Percentiles rank a stretch among this genome's conserved stretches.
phyloP scores from a whole-genome alignment of 2,113 vertebrate genomes.

The Misgurnus mizolepis region DNA sequence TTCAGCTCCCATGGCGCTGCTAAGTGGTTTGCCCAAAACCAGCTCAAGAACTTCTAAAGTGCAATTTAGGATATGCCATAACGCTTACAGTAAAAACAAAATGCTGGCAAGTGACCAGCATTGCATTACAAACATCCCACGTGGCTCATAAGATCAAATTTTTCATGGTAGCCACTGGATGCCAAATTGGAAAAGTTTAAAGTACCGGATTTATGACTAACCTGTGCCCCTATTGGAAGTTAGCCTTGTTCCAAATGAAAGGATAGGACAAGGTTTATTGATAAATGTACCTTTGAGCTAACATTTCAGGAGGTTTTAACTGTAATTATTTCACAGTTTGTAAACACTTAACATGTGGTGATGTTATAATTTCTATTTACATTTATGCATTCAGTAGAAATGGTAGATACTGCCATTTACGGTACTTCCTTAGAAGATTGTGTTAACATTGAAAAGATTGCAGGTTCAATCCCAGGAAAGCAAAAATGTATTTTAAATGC shows the following conservation, averaged over 20 bases:
- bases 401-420: too few relatives aligned
- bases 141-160: conserved; percentile 11
- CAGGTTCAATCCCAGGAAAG: too few relatives aligned
- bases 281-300: background rate
- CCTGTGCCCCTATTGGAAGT: background rate
- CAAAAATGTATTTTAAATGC: too few relatives aligned
- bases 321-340: background rate
- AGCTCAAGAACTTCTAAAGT: conserved; percentile 28
- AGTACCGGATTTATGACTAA: conserved; percentile 4
- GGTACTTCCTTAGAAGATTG: too few relatives aligned
- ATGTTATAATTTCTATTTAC: background rate
- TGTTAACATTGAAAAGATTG: too few relatives aligned
- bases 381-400: too few relatives aligned
- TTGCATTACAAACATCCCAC: conserved; percentile 7
- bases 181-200: conserved; percentile 23
- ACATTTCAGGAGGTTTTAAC: background rate
- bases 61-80: conserved; percentile 32
- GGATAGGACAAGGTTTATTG: background rate
- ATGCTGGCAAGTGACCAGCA: conserved; percentile 21
- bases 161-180: background rate
- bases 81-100: conserved; percentile 23
- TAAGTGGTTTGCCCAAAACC: conserved; percentile 30
- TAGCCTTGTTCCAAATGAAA: conserved; percentile 1
- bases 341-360: background rate
- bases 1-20: conserved; percentile 2